Conservation (phyloP, 2,797 vertebrate genomes). For the Prionace glauca region DNA sequence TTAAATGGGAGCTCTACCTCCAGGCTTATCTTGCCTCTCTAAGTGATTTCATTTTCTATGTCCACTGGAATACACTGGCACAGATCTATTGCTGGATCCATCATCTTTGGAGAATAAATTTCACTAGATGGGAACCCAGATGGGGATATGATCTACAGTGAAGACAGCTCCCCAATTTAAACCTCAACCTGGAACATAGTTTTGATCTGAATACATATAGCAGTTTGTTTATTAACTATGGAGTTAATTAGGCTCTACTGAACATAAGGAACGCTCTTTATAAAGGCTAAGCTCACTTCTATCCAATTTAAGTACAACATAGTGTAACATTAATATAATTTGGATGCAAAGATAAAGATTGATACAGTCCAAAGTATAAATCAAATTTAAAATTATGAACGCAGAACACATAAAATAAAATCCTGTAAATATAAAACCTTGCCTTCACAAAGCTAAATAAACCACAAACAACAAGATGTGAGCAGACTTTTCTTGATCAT, state of each 20-base stretch:
- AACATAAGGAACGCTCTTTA: too few species aligned
- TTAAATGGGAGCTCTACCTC: neutral
- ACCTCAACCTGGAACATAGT: neutral
- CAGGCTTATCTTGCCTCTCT: neutral
- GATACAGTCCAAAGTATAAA: neutral
- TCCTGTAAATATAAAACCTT: neutral
- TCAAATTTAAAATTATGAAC: neutral
- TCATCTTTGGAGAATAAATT: neutral
- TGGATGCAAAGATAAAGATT: neutral
- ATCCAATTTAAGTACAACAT: too few species aligned
- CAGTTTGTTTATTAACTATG: neutral
- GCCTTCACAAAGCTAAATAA: neutral
- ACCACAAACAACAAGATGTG: neutral
- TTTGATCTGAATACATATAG: neutral
- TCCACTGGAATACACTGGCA: neutral
- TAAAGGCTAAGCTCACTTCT: too few species aligned
- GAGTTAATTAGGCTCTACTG: neutral
- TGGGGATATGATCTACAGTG: too few species aligned
- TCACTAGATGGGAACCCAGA: neutral
- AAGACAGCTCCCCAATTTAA: neutral
- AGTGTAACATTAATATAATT: too few species aligned
- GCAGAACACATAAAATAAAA: neutral
- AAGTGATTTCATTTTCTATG: neutral
- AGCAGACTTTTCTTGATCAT: neutral
- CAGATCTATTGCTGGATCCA: neutral